Base-by-base conservation (phyloP, 2,888 invertebrate species). In the Gastracanthus pulcherrimus region DNA sequence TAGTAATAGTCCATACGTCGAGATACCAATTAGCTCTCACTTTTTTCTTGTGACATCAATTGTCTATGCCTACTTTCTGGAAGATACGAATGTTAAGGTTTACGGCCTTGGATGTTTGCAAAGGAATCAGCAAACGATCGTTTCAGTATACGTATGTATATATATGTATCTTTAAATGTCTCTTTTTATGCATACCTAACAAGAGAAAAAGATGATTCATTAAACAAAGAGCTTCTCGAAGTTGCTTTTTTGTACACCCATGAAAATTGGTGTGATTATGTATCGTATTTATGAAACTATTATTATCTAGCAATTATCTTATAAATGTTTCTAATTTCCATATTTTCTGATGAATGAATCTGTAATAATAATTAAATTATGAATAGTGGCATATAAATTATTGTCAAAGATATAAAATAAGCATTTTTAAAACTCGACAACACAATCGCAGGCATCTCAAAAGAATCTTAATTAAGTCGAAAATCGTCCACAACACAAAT, bases 61-160 rank as follows among this genome's bases (percentile, higher is more conserved):
- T 76, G 66, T 51, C 36, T 16, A n/a, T n/a, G 36, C 36, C 45
- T 51, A 48, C 26, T 51, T 26, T 13, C 2, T 36, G 16, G 19
- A 31, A 31, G n/a, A 51, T 36, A 38, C 64, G 26, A 66, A 75
- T 64, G 64, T 34, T 51, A 51, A 75, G 51, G 64, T 11, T 34
- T 9, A 36, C 23, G 51, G 64, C 75, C 51, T 66, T 75, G 64
- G 51, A 64, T 71, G 71, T 71, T 72, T 72, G 72, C 72, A 60
- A 60, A 29, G 58, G 45, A 62, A 72, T 72, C 62, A 41, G 72
- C 72, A 19, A 62, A 72, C 45, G 62, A 72, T 58, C 71, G 36
- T n/a, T 29, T n/a, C n/a, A 58, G 19, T 11, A 23, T 16, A 58
- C 36, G 26, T 36, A 3, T 38, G n/a, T n/a, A n/a, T n/a, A n/a